Percentiles rank a stretch among this genome's conserved stretches.
These are phyloP conservation scores for Acanthurus leucopareius DNA, from an alignment of 2,797 vertebrate species.

Conservation along the genomic window DNA sequence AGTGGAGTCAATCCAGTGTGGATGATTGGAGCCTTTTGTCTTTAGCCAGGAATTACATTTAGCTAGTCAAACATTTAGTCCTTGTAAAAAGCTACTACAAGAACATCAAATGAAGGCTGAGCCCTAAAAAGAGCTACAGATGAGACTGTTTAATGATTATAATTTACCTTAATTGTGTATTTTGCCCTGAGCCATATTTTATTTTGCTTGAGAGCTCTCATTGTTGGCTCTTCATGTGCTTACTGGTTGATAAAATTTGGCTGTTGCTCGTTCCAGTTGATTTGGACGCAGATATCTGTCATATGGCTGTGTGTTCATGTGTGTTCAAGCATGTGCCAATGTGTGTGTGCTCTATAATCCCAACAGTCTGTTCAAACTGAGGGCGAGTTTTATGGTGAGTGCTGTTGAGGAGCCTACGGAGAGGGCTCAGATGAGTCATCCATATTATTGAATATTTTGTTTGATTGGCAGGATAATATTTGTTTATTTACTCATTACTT, in stretches of 20 bases:
- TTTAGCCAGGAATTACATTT: neutral
- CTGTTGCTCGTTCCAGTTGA: neutral
- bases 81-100: neutral
- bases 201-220: neutral
- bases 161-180: neutral
- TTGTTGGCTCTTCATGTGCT: neutral
- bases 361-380: neutral
- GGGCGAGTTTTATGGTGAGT: neutral
- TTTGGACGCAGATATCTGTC: neutral
- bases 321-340: neutral
- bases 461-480: neutral
- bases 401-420: neutral
- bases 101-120: neutral
- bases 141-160: neutral
- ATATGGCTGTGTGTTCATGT: neutral
- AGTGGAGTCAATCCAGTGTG: neutral
- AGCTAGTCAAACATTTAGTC: neutral
- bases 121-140: too few relatives aligned
- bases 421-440: neutral
- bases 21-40: neutral
- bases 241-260: neutral
- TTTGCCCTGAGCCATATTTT: too few relatives aligned
- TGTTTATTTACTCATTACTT: neutral
- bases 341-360: neutral
- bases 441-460: neutral